phyloP scores from a whole-genome alignment of 2,797 vertebrate species.

The Uromys caudimaculatus region DNA sequence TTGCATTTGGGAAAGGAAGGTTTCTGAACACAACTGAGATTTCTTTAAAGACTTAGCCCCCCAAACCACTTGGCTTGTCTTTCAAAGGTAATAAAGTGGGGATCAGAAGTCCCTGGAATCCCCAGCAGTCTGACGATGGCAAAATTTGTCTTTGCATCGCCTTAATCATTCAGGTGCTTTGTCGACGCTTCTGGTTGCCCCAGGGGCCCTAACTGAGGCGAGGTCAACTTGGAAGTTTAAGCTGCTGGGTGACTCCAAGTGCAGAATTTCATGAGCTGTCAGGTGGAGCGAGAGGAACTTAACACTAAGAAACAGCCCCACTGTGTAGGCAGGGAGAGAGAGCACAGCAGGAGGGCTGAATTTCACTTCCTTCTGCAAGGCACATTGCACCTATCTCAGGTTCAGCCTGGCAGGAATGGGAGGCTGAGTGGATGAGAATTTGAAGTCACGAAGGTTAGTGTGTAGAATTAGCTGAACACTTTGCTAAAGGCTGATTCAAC shows the following conservation, averaged over 20 bases:
- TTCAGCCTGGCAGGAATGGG: constrained; percentile 52
- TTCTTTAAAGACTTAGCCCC: neutral
- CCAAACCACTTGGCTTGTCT: constrained; percentile 54
- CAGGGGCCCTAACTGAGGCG: neutral
- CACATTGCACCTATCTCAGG: constrained; percentile 49
- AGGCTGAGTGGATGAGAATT: constrained; percentile 9
- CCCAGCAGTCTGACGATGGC: constrained; percentile 38
- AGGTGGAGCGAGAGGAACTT: constrained; percentile 71
- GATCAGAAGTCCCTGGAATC: constrained; percentile 40
- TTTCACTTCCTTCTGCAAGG: constrained; percentile 81
- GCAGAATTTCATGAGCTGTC: constrained; percentile 45
- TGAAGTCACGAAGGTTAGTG: constrained; percentile 1
- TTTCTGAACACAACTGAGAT: constrained; percentile 56
- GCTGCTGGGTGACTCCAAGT: constrained; percentile 17
- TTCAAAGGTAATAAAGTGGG: constrained; percentile 57
- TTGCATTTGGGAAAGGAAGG: constrained; percentile 29
- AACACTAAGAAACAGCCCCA: constrained; percentile 47
- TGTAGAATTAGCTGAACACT: neutral
- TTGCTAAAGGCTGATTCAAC: neutral
- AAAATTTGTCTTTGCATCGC: neutral
- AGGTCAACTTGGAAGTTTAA: constrained; percentile 3
- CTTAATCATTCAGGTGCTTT: constrained; percentile 33
- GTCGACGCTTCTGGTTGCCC: neutral
- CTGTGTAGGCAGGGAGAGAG: constrained; percentile 62
- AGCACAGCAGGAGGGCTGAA: constrained; percentile 67